Conservation (phyloP, 2,888 invertebrate genomes). For the Drosophila mimica region DNA sequence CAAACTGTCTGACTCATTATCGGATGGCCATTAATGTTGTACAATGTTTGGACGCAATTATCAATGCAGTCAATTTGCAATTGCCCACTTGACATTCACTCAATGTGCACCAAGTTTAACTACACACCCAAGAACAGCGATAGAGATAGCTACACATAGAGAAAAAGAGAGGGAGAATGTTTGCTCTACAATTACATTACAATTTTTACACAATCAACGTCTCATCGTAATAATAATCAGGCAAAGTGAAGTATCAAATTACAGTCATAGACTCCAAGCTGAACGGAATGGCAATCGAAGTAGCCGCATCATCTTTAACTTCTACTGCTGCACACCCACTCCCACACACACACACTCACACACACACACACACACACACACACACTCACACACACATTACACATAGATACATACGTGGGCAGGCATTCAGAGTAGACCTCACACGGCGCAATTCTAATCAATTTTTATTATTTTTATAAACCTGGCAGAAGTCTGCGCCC, state of each 20-base stretch:
- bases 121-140: slow-evolving; percentile 1
- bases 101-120: slow-evolving; percentile 61
- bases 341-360: slow-evolving; percentile 6
- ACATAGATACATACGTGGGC: slow-evolving; percentile 33
- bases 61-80: slow-evolving; percentile 58
- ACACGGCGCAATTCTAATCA: slow-evolving; percentile 82
- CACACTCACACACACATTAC: slow-evolving; percentile 15
- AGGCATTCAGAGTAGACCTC: slow-evolving; percentile 30
- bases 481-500: slow-evolving; percentile 44
- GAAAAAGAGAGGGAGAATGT: slow-evolving; percentile 12
- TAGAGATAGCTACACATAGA: background rate
- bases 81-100: slow-evolving; percentile 65
- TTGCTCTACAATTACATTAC: slow-evolving; percentile 75
- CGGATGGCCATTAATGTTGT: slow-evolving; percentile 32
- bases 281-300: slow-evolving; percentile 69
- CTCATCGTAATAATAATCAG: slow-evolving; percentile 77
- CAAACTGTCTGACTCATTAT: slow-evolving; percentile 26
- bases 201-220: slow-evolving; percentile 80
- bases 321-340: background rate
- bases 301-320: slow-evolving; percentile 34
- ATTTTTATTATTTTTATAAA: slow-evolving; percentile 84
- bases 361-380: slow-evolving; percentile 27
- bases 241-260: slow-evolving; percentile 81
- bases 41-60: slow-evolving; percentile 59
- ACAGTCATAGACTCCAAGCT: slow-evolving; percentile 52